phyloP scores from a whole-genome alignment of 64 coral and sea anemone species.

The Orbicella faveolata region DNA sequence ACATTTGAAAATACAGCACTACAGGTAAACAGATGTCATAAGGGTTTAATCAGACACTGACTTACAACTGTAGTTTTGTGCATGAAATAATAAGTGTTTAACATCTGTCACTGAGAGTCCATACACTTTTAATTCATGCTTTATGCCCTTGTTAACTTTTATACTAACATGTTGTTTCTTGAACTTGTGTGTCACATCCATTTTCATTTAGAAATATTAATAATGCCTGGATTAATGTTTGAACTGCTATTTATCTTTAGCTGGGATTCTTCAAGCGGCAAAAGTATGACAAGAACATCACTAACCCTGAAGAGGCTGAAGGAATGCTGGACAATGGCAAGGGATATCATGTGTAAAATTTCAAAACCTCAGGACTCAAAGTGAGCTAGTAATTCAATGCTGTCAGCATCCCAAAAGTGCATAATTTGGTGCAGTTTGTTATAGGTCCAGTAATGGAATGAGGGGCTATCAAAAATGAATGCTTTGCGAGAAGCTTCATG shows the following conservation, averaged over 20 bases:
- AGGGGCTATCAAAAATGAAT: neutral
- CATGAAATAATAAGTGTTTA: too few relatives aligned
- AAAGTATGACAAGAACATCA: constrained; percentile 69
- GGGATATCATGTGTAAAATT: neutral
- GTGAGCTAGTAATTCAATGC: neutral
- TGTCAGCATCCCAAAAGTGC: neutral
- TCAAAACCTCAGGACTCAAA: neutral
- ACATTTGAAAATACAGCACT: too few relatives aligned
- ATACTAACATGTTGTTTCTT: too few relatives aligned
- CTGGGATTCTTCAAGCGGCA: constrained; percentile 69
- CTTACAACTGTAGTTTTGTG: too few relatives aligned
- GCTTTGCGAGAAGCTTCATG: too few relatives aligned
- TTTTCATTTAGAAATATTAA: neutral
- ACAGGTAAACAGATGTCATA: too few relatives aligned
- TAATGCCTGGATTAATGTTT: neutral
- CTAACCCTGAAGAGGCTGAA: constrained; percentile 17
- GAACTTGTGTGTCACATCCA: neutral
- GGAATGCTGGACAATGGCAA: constrained; percentile 50
- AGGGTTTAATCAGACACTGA: too few relatives aligned
- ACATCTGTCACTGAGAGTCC: too few relatives aligned
- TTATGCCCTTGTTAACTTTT: too few relatives aligned
- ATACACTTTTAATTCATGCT: too few relatives aligned
- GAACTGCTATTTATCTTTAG: neutral
- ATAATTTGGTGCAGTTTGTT: neutral
- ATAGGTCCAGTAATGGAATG: neutral